phyloP scores from a whole-genome alignment of 1,140 invertebrate genomes.

The Drosophila prosaltans region DNA sequence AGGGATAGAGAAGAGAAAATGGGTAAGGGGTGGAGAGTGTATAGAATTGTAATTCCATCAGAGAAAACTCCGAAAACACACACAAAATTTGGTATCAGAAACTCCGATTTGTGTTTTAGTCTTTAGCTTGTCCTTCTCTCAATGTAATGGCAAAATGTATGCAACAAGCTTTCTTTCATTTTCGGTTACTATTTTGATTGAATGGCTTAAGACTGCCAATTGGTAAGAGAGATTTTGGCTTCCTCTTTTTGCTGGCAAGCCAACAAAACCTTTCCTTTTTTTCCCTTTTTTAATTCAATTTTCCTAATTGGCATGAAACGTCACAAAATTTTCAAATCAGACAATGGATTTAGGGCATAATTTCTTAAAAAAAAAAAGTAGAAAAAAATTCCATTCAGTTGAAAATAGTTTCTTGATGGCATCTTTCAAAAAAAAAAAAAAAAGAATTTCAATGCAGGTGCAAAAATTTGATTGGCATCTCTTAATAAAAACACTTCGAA shows the following conservation, averaged over 20 bases:
- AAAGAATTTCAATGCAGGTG: too few relatives aligned
- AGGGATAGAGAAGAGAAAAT: too few relatives aligned
- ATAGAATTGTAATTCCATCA: background rate
- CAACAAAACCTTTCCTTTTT: background rate
- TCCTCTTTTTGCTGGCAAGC: too few relatives aligned
- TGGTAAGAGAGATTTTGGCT: constrained; percentile 16
- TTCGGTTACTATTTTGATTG: background rate
- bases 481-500: too few relatives aligned
- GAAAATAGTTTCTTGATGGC: too few relatives aligned
- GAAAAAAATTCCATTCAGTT: too few relatives aligned
- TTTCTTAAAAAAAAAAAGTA: too few relatives aligned
- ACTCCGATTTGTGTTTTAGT: constrained; percentile 15
- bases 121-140: background rate
- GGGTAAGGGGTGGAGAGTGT: background rate
- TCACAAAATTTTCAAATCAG: background rate
- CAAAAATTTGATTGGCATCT: too few relatives aligned
- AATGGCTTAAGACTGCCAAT: background rate
- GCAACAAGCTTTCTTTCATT: background rate
- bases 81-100: background rate
- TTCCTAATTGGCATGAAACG: constrained; percentile 2
- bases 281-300: background rate
- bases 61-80: background rate
- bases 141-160: background rate
- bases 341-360: background rate
- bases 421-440: too few relatives aligned